phyloP scores from a whole-genome alignment of 2,113 vertebrate species.

The Isichthys henryi region DNA sequence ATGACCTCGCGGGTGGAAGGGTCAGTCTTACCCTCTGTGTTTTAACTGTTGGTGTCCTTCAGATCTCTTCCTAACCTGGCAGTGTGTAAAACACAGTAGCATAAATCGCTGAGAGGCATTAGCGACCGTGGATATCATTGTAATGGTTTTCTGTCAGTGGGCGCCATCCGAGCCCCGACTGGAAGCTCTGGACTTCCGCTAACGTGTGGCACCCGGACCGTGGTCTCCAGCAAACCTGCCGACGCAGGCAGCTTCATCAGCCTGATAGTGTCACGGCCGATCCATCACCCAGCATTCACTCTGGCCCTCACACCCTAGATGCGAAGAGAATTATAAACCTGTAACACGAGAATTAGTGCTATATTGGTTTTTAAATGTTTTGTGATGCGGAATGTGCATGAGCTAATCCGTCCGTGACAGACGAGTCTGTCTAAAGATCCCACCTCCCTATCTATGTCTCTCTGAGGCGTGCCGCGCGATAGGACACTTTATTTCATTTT shows the following conservation, averaged over 20 bases:
- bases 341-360: slow-evolving; percentile 60
- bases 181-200: slow-evolving; percentile 38
- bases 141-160: slow-evolving; percentile 52
- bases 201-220: slow-evolving; percentile 44
- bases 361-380: slow-evolving; percentile 62
- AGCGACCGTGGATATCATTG: slow-evolving; percentile 38
- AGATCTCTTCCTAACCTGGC: slow-evolving; percentile 40
- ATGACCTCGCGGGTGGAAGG: neutral
- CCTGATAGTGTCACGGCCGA: slow-evolving; percentile 36
- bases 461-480: neutral
- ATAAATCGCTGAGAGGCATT: slow-evolving; percentile 45
- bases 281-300: slow-evolving; percentile 29
- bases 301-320: slow-evolving; percentile 31
- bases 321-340: slow-evolving; percentile 46
- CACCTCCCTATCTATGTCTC: neutral
- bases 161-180: slow-evolving; percentile 40
- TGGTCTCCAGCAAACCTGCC: slow-evolving; percentile 32
- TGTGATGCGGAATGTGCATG: slow-evolving; percentile 60
- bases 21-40: neutral
- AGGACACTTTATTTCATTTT: neutral
- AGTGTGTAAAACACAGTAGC: slow-evolving; percentile 40
- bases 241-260: slow-evolving; percentile 34
- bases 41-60: slow-evolving; percentile 15
- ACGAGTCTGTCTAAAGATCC: slow-evolving; percentile 61
- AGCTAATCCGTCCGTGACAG: slow-evolving; percentile 74